Conservation (phyloP, 2,888 invertebrate species). For the Acholoe squamosa region DNA sequence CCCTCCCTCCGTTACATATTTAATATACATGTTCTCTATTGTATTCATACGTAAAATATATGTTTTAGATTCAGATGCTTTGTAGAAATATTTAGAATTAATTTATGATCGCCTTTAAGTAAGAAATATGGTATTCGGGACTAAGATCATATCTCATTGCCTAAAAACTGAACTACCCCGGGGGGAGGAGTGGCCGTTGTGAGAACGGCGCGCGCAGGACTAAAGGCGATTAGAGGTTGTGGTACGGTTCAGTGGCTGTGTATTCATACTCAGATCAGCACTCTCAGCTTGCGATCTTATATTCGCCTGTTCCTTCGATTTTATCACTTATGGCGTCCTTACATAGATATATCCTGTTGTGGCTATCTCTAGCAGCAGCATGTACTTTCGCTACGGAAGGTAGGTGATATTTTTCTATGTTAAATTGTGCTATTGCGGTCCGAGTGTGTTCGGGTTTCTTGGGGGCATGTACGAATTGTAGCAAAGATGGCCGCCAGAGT, state of each 20-base stretch:
- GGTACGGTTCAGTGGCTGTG: constrained; percentile 48
- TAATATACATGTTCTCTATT: not conserved
- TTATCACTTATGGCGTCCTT: constrained; percentile 60
- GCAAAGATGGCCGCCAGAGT: constrained; percentile 49
- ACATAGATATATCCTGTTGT: constrained; percentile 49
- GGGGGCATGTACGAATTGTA: constrained; percentile 51
- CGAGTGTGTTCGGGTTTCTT: not conserved
- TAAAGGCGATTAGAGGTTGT: constrained; percentile 52
- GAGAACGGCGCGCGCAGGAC: constrained; percentile 24
- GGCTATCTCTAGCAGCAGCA: constrained; percentile 45
- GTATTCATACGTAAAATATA: too few relatives aligned
- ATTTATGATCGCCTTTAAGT: too few relatives aligned
- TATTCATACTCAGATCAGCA: constrained; percentile 60
- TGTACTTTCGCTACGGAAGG: constrained; percentile 58
- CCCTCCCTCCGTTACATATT: constrained; percentile 31
- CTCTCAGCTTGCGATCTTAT: constrained; percentile 56
- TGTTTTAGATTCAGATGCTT: too few relatives aligned
- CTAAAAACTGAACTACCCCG: not conserved
- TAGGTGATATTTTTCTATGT: constrained; percentile 35
- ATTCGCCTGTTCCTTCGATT: constrained; percentile 55
- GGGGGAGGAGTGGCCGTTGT: constrained; percentile 4
- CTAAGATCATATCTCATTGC: too few relatives aligned
- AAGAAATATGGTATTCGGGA: too few relatives aligned
- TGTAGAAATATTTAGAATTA: too few relatives aligned
- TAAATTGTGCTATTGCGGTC: not conserved